Base-by-base conservation (phyloP, 2,797 vertebrate genomes). In the Thaleichthys pacificus region DNA sequence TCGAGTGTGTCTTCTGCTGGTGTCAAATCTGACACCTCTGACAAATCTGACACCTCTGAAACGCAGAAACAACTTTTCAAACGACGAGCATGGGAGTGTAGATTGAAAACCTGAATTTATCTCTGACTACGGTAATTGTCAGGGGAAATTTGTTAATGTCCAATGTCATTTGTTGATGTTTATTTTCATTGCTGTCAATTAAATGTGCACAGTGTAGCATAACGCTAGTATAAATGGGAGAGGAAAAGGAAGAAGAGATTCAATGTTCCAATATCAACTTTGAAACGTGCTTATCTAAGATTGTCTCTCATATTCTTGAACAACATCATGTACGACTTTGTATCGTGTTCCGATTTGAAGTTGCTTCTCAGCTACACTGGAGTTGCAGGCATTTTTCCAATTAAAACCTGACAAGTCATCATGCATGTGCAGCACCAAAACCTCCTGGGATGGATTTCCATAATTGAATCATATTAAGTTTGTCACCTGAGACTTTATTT, bases 401-500 rank as follows among this genome's bases (percentile, higher is more conserved):
- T 60, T 42, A 65, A 32, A 61, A 75, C 62, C 65, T 4, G 0
- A n/a, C 63, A 79, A 85, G 74, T 56, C 71, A 62, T 51, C 80
- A 80, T 78, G 68, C 26, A 80, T 77, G 66, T 80, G 24, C 32
- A 77, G 66, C 60, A 57, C 3, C 1, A 61, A 64, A 80, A 57
- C 51, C 79, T 63, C 58, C 26, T 71, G 80, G 70, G 75, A 80
- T 79, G 65, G 77, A 84, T 80, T 84, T 69, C 68, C 76, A 82
- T 85, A 77, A 82, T 84, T 77, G 71, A 84, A 82, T 77, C 66
- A 54, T 76, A 86, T 84, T 78, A 83, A 82, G 51, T 3, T 17
- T 47, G 66, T 82, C 84, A 82, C 78, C 77, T 79, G 74, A 84
- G 75, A 84, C 76, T 79, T 81, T 87, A 76, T 85, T 87, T 86